Percentiles rank a stretch among this genome's conserved stretches.
Evolutionary conservation across 2,888 invertebrate species (phyloP).

Genomic region (Auanema freiburgensis): DNA sequence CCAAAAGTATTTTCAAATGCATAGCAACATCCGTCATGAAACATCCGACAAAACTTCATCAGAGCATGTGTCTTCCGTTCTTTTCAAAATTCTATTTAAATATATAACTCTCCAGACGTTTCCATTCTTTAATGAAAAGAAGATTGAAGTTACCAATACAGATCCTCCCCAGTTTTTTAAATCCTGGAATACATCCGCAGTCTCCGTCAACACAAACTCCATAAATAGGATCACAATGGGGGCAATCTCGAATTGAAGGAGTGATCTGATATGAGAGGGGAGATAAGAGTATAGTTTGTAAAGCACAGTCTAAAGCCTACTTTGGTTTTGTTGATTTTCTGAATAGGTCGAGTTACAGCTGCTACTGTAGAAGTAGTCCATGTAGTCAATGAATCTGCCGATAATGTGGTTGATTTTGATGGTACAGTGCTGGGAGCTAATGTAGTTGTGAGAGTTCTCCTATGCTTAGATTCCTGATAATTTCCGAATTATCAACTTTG

Average conservation of each 20-base stretch:
- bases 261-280: slow-evolving; percentile 11
- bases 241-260: slow-evolving; percentile 24
- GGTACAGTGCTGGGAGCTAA: too few species aligned
- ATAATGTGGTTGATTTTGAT: slow-evolving; percentile 20
- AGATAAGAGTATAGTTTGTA: neutral
- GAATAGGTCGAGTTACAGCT: slow-evolving; percentile 10
- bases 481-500: neutral
- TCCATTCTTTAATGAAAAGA: too few species aligned
- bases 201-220: slow-evolving; percentile 50
- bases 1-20: too few species aligned
- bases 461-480: slow-evolving; percentile 21
- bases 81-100: too few species aligned
- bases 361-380: neutral
- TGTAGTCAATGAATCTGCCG: too few species aligned
- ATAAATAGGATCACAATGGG: slow-evolving; percentile 43
- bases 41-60: too few species aligned
- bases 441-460: slow-evolving; percentile 20
- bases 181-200: slow-evolving; percentile 57
- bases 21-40: too few species aligned
- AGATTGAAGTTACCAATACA: slow-evolving; percentile 60
- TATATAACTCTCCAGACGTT: too few species aligned
- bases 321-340: slow-evolving; percentile 3
- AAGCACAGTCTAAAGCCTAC: neutral
- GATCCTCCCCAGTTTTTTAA: slow-evolving; percentile 45
- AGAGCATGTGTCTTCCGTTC: too few species aligned